phyloP scores from a whole-genome alignment of 2,113 vertebrate genomes.

The Leucoraja erinaceus region DNA sequence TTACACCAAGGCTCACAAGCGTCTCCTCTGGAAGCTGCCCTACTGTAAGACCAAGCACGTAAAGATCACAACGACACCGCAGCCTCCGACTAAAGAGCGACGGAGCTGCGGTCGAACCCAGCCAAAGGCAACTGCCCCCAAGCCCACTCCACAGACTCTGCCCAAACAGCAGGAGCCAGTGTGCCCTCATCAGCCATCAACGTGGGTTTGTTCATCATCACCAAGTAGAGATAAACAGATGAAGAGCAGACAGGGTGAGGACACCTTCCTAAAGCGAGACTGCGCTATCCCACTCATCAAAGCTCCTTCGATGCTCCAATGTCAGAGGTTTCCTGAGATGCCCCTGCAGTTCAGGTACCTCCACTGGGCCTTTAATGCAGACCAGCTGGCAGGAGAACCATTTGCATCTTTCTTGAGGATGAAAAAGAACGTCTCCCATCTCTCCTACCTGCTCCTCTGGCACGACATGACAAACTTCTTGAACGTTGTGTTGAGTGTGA shows the following conservation, averaged over 20 bases:
- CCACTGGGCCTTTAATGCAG: slow-evolving; percentile 55
- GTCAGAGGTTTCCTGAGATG: slow-evolving; percentile 30
- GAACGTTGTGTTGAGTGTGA: slow-evolving; percentile 42
- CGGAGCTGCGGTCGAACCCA: neutral
- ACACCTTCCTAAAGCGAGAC: slow-evolving; percentile 10
- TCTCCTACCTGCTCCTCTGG: slow-evolving; percentile 55
- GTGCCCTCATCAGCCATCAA: neutral
- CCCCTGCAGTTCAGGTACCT: slow-evolving; percentile 46
- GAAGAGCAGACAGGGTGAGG: neutral
- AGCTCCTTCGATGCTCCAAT: slow-evolving; percentile 40
- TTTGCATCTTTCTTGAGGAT: slow-evolving; percentile 51
- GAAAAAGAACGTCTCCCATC: slow-evolving; percentile 37
- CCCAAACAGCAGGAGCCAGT: neutral
- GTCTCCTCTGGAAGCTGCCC: slow-evolving; percentile 47
- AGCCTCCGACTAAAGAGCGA: neutral
- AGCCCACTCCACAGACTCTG: neutral
- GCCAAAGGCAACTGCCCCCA: too few species aligned
- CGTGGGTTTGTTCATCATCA: too few species aligned
- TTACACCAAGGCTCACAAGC: slow-evolving; percentile 55
- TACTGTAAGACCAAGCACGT: neutral
- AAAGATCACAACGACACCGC: neutral
- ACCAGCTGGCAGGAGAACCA: slow-evolving; percentile 52
- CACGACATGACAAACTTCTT: slow-evolving; percentile 56
- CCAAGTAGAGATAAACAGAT: neutral
- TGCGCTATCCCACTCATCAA: slow-evolving; percentile 42